Percentiles rank a stretch among this genome's conserved stretches.
These are phyloP conservation scores for Girardinichthys multiradiatus DNA, from an alignment of 2,113 vertebrate genomes.

Conservation along the genomic window DNA sequence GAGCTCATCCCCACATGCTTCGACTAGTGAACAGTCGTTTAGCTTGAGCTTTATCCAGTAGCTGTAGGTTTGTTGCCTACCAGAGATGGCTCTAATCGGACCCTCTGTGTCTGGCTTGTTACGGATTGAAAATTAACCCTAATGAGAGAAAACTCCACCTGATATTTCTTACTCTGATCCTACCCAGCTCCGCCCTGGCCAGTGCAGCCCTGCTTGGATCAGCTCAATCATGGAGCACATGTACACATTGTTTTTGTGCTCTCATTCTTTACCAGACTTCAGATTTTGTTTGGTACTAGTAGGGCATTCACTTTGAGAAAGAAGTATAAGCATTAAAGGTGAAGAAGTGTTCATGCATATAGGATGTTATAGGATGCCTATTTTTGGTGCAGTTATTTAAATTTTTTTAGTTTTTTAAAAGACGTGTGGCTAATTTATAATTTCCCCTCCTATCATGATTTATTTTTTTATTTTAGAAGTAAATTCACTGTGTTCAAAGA, in stretches of 20 bases:
- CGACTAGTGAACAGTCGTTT: background rate
- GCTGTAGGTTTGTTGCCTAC: background rate
- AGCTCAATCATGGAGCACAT: background rate
- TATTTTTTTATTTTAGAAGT: background rate
- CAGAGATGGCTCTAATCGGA: slow-evolving; percentile 11
- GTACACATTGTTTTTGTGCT: background rate
- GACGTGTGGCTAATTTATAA: background rate
- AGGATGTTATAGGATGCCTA: background rate
- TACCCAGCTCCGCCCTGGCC: background rate
- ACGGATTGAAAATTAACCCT: slow-evolving; percentile 49
- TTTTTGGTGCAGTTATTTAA: background rate
- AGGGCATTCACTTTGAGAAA: background rate
- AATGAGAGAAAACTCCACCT: slow-evolving; percentile 33
- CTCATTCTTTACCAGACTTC: background rate
- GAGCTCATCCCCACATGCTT: background rate
- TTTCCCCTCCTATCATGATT: background rate
- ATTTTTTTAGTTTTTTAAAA: background rate
- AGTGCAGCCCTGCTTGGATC: background rate
- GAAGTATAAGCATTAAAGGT: too few relatives aligned
- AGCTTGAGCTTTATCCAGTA: background rate
- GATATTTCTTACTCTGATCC: background rate
- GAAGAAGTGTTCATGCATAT: background rate
- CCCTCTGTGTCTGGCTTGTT: slow-evolving; percentile 2
- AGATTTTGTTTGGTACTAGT: background rate
- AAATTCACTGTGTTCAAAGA: background rate